phyloP scores from a whole-genome alignment of 2,113 vertebrate species.

The Seriola quinqueradiata region DNA sequence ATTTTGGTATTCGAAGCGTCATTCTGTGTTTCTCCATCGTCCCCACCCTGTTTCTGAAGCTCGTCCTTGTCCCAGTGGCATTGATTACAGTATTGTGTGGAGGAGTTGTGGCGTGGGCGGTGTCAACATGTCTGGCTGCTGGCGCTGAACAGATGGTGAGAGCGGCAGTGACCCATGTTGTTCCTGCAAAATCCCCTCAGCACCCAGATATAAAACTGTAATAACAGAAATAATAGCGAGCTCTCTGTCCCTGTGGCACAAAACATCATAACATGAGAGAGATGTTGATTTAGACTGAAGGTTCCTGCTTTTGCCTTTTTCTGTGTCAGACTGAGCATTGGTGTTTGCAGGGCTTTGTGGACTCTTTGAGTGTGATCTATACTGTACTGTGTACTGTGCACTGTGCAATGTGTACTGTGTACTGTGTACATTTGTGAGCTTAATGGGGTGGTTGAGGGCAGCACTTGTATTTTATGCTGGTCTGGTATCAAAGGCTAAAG shows the following conservation, averaged over 20 bases:
- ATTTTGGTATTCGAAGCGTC: slow-evolving; percentile 8
- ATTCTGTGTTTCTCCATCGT: not conserved
- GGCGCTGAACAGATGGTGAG: slow-evolving; percentile 66
- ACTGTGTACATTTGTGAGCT: not conserved
- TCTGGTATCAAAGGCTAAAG: not conserved
- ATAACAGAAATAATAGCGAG: slow-evolving; percentile 16
- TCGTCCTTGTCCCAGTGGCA: slow-evolving; percentile 25
- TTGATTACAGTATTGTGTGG: slow-evolving; percentile 39
- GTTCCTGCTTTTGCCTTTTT: not conserved
- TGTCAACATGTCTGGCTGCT: slow-evolving; percentile 50
- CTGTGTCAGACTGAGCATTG: slow-evolving; percentile 1
- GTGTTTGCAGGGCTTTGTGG: not conserved
- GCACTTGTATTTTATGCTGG: not conserved
- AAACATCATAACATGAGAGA: slow-evolving; percentile 5
- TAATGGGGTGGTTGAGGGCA: not conserved
- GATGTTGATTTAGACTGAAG: slow-evolving; percentile 11
- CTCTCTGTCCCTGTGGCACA: not conserved
- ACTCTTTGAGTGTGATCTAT: not conserved
- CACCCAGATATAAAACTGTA: slow-evolving; percentile 8
- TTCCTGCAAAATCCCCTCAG: slow-evolving; percentile 38
- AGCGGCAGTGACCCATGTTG: slow-evolving; percentile 25
- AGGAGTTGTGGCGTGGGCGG: slow-evolving; percentile 2
- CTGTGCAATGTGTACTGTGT: not conserved
- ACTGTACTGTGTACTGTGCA: too few species aligned
- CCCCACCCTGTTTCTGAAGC: slow-evolving; percentile 2